A percentile compares a stretch with the other conserved stretches of the same genome.
These are phyloP conservation scores for Stegodyphus dumicola DNA, from an alignment of 1,140 invertebrate genomes.

Conservation along the genomic window DNA sequence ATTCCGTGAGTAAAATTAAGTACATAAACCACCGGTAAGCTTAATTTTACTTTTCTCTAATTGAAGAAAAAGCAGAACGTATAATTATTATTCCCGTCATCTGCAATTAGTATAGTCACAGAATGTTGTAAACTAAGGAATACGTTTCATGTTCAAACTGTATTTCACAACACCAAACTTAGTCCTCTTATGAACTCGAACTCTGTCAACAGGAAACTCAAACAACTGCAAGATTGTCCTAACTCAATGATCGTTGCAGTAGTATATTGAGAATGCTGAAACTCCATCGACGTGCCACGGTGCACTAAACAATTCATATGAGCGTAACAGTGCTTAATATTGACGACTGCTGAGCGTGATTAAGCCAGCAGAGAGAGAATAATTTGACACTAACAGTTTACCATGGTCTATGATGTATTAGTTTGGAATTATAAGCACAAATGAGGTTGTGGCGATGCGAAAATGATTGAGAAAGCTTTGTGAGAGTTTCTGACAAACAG, in stretches of 20 bases:
- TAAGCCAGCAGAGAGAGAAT: background rate
- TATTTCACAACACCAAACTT: slow-evolving; percentile 1
- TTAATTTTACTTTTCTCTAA: no score
- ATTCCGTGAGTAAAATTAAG: no score
- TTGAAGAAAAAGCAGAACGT: no score
- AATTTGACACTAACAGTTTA: slow-evolving; percentile 15
- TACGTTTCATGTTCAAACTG: background rate
- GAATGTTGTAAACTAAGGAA: no score
- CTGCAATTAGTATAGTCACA: no score
- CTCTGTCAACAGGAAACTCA: slow-evolving; percentile 6
- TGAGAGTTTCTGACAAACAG: no score
- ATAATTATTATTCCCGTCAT: no score
- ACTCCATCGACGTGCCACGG: background rate
- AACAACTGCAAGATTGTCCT: background rate
- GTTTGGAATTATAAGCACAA: slow-evolving; percentile 5
- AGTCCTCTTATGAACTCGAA: slow-evolving; percentile 7
- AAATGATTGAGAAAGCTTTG: no score
- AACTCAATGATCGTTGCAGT: background rate
- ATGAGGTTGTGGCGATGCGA: background rate
- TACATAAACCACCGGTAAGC: no score
- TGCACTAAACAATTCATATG: background rate
- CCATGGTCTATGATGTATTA: background rate
- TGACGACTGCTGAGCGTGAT: slow-evolving; percentile 13
- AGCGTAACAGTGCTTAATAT: background rate
- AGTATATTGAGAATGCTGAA: background rate